Percentiles rank a stretch among this genome's conserved stretches.
Evolutionary conservation across 2,888 invertebrate genomes (phyloP).

Genomic region (Ptilodon capucinus): DNA sequence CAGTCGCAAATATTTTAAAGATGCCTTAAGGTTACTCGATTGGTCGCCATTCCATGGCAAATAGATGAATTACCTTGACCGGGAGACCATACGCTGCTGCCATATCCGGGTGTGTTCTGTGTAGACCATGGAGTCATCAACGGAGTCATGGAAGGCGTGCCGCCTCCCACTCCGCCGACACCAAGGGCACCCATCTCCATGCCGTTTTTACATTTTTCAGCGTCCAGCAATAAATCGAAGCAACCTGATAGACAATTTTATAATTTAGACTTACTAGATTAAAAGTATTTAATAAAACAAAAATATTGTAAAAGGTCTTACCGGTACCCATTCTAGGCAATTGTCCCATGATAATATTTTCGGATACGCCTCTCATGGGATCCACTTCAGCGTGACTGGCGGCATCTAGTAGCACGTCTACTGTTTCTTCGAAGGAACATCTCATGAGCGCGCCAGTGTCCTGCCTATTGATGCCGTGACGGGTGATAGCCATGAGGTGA

Average conservation of each 20-base stretch:
- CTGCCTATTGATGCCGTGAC: slow-evolving; percentile 99
- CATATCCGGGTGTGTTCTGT: slow-evolving; percentile 92
- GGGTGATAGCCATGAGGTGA: slow-evolving; percentile 99
- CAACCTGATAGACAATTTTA: slow-evolving; percentile 85
- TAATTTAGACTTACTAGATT: background rate
- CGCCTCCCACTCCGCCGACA: slow-evolving; percentile 88
- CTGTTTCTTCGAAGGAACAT: slow-evolving; percentile 99
- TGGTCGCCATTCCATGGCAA: too few species aligned
- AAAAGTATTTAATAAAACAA: background rate
- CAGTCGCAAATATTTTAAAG: too few species aligned
- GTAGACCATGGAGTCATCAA: slow-evolving; percentile 96
- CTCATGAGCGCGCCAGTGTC: slow-evolving; percentile 99
- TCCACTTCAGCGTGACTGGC: slow-evolving; percentile 99
- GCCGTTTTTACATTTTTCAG: slow-evolving; percentile 99
- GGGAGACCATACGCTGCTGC: slow-evolving; percentile 90
- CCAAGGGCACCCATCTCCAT: slow-evolving; percentile 93
- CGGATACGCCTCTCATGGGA: slow-evolving; percentile 99
- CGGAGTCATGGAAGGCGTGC: slow-evolving; percentile 94
- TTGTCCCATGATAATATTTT: slow-evolving; percentile 99
- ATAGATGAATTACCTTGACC: slow-evolving; percentile 88
- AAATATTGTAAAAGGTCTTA: slow-evolving; percentile 44
- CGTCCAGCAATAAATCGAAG: slow-evolving; percentile 97
- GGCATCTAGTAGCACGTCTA: slow-evolving; percentile 98
- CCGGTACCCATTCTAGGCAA: slow-evolving; percentile 98
- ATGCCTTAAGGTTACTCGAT: too few species aligned